Evolutionary conservation across 2,113 vertebrate genomes (phyloP), one percentile per base, ranked within the genome.

Genomic region (Origma solitaria): DNA sequence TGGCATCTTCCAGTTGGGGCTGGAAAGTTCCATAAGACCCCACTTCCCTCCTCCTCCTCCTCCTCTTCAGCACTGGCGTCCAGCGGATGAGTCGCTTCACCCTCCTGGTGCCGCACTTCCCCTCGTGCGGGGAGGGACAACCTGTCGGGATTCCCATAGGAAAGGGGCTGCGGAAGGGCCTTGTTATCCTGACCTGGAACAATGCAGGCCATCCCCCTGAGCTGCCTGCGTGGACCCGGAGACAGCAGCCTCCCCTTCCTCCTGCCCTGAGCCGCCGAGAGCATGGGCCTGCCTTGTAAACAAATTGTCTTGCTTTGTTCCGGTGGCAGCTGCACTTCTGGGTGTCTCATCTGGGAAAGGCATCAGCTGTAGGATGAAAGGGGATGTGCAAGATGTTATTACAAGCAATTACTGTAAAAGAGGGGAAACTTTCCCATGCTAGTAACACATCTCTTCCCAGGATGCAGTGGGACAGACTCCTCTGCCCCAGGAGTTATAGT

Each of bases 41-140:
- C 2, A 2, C 53, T 80, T 69, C 40, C 54, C 88, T 56, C 35
- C 49, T 86, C 14, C 88, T 56, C 35, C 49, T 86, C 14, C 51
- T 18, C 27, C 61, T 23, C 23, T 65, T 49, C 24, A 22, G 30
- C 0, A 0, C 65, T 19, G 45, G 20, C 1, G 0, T 61, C 51
- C 0, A 0, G 33, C 1, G 0, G 54, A 33, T 7, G n/a, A 37
- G 45, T 35, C 0, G 2, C 47, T 50, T 51, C 57, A 37, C 6
- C 18, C 35, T 44, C 53, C 38, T 7, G 73, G 79, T 88, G 90
- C 92, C 11, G 6, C 40, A 33, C 76, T 97, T 96, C 92, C 95
- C 60, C 83, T 88, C 0, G 0, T 8, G 40, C 2, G 0, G 65
- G 44, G 72, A 68, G 54, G 49, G 84, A 33, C 70, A 38, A 82